These are phyloP conservation scores for Halcyon chelicuti DNA, from an alignment of 2,797 vertebrate species.

Conservation along the genomic window DNA sequence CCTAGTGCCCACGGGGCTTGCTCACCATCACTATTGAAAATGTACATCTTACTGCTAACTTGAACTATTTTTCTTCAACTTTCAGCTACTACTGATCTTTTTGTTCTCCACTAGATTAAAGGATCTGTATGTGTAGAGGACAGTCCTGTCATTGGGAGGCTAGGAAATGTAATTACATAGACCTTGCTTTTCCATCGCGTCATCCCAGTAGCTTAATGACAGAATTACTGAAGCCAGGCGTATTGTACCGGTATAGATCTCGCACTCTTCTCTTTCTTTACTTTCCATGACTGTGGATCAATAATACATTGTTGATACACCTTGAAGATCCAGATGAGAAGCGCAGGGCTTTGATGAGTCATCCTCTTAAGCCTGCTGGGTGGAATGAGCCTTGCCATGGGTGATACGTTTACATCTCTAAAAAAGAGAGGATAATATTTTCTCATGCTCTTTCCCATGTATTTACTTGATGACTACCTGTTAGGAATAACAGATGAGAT, in stretches of 20 bases:
- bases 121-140: not conserved
- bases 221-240: not conserved
- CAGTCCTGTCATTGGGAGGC: not conserved
- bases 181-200: not conserved
- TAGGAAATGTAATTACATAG: not conserved
- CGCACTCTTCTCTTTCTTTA: slow-evolving; percentile 33
- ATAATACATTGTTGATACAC: slow-evolving; percentile 56
- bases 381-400: slow-evolving; percentile 33
- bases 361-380: slow-evolving; percentile 53
- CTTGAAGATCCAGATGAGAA: slow-evolving; percentile 46
- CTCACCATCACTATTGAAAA: not conserved
- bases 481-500: slow-evolving; percentile 39
- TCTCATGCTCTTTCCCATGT: not conserved
- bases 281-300: slow-evolving; percentile 40
- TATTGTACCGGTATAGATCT: not conserved
- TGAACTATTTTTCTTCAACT: not conserved
- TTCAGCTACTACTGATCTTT: not conserved
- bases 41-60: not conserved
- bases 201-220: not conserved
- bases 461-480: slow-evolving; percentile 21
- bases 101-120: not conserved
- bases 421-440: slow-evolving; percentile 48
- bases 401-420: slow-evolving; percentile 20
- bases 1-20: not conserved
- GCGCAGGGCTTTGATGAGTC: slow-evolving; percentile 59